Evolutionary conservation across 2,888 invertebrate genomes (phyloP).

Genomic region (Parthenolecanium corni): DNA sequence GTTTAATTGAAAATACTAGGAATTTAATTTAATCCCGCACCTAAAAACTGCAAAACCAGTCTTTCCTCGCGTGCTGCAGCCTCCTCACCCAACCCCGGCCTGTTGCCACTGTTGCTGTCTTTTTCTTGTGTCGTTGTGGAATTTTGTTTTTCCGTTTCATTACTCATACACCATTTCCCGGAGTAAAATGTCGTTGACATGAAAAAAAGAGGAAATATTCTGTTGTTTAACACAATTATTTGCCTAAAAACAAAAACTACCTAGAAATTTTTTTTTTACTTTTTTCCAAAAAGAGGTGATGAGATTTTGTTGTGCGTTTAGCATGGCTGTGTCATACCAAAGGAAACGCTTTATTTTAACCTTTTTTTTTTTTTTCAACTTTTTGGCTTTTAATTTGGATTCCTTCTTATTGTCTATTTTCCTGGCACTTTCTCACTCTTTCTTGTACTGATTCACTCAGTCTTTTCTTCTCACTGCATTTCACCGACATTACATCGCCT

Average conservation of each 20-base stretch:
- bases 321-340: no score
- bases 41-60: slow-evolving; percentile 23
- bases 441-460: neutral
- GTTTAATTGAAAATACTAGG: slow-evolving; percentile 23
- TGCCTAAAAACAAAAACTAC: no score
- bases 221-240: no score
- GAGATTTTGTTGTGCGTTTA: no score
- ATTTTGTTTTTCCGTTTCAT: slow-evolving; percentile 24
- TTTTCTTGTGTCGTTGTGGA: neutral
- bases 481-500: no score
- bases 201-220: neutral
- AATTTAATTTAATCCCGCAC: slow-evolving; percentile 23
- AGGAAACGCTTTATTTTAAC: no score
- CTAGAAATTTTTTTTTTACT: no score
- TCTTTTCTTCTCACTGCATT: no score
- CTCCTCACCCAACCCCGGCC: no score
- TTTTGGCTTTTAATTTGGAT: no score
- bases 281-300: no score
- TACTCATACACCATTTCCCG: slow-evolving; percentile 14
- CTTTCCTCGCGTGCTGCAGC: neutral
- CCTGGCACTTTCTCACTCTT: neutral
- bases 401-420: slow-evolving; percentile 1
- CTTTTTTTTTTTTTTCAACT: no score
- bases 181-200: slow-evolving; percentile 18
- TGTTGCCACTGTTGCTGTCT: neutral